phyloP scores from a whole-genome alignment of 1,140 invertebrate species.

The Mylabris phalerata region DNA sequence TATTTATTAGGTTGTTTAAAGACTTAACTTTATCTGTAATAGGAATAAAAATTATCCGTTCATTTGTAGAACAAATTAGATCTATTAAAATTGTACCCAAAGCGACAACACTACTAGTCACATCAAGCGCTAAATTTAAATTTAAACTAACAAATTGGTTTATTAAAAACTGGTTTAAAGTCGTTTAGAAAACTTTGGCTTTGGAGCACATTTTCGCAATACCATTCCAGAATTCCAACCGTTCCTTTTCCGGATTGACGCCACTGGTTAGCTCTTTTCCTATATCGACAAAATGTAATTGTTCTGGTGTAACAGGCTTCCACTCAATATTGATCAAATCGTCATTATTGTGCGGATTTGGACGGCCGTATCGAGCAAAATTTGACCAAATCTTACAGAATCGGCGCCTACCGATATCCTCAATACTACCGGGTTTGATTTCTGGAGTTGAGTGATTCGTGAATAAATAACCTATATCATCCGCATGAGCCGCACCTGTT shows the following conservation, averaged over 20 bases:
- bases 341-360: slow-evolving; percentile 20
- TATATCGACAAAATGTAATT: slow-evolving; percentile 37
- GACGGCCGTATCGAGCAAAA: slow-evolving; percentile 44
- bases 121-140: too few relatives aligned
- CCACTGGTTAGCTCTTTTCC: slow-evolving; percentile 30
- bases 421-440: slow-evolving; percentile 31
- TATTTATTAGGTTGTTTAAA: too few relatives aligned
- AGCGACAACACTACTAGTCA: too few relatives aligned
- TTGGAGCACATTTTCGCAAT: background rate
- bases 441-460: slow-evolving; percentile 42
- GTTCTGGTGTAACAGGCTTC: too few relatives aligned
- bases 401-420: slow-evolving; percentile 21
- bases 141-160: too few relatives aligned
- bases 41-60: too few relatives aligned
- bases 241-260: slow-evolving; percentile 35
- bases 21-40: too few relatives aligned
- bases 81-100: too few relatives aligned
- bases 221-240: slow-evolving; percentile 39
- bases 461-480: slow-evolving; percentile 58
- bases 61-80: too few relatives aligned
- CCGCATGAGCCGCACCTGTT: slow-evolving; percentile 51
- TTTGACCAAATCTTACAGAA: slow-evolving; percentile 44
- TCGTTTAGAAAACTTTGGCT: too few relatives aligned
- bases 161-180: too few relatives aligned
- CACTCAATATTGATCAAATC: too few relatives aligned